Base-by-base conservation (phyloP, 2,113 vertebrate genomes). In the Tiliqua scincoides region DNA sequence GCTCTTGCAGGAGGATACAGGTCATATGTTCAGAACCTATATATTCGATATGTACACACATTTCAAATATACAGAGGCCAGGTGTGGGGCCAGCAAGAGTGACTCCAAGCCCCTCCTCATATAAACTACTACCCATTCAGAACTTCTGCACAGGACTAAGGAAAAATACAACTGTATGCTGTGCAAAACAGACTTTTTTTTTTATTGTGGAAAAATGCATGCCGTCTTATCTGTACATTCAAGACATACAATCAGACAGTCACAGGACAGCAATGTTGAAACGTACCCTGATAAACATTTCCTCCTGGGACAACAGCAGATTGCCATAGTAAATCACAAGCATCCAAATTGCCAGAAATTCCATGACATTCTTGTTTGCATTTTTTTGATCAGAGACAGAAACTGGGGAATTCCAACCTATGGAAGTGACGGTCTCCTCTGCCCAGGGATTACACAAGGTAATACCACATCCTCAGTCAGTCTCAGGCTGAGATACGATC, bases 161-260 rank as follows among this genome's bases (percentile, higher is more conserved):
- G 63, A 77, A 77, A 27, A 30, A 35, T 12, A 63, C 61, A 52
- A 54, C 2, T 17, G 23, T 59, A 30, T 15, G 3, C 14, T 20
- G 23, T 85, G 57, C 30, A 32, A 25, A 61, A 32, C 52, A 54
- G 23, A 37, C 10, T 17, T 52, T 17, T 32, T 14, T n/a, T 57
- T 78, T 74, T 48, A 74, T 40, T 30, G 17, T 80, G 85, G 68
- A 86, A 86, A 86, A 80, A 63, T 9, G 68, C 68, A 80, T 21
- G 2, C 37, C 9, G 71, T 40, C 30, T 80, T 80, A 86, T 80
- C 70, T 73, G 5, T 23, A 14, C 65, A 70, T 30, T n/a, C 35
- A 35, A 78, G 25, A 67, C 63, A 2, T 63, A 77, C 0, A 0
- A 7, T 32, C 35, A 40, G 15, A 6, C 70, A 78, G 75, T 72